phyloP scores from a whole-genome alignment of 1,140 invertebrate species.

The Hydropsyche tenuis region DNA sequence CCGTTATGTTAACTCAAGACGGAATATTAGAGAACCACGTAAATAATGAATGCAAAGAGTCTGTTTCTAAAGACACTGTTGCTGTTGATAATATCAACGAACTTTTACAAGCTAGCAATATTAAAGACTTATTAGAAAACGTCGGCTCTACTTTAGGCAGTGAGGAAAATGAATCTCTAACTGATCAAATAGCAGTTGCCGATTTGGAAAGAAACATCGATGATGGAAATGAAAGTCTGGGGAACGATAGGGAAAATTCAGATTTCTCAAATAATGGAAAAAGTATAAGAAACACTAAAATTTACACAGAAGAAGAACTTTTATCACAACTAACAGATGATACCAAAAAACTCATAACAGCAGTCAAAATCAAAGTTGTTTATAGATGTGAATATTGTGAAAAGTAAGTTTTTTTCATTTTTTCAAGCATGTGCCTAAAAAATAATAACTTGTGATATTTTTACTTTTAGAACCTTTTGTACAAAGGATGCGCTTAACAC shows the following conservation, averaged over 20 bases:
- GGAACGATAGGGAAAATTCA: neutral
- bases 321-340: conserved; percentile 51
- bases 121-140: conserved; percentile 21
- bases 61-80: neutral
- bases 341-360: conserved; percentile 52
- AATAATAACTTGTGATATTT: conserved; percentile 1
- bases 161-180: neutral
- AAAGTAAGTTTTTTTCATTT: conserved; percentile 53
- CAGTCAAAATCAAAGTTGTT: conserved; percentile 58
- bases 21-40: conserved; percentile 27
- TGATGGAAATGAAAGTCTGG: neutral
- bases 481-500: conserved; percentile 57
- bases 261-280: neutral
- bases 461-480: conserved; percentile 57
- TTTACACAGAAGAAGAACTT: conserved; percentile 43
- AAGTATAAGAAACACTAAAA: neutral
- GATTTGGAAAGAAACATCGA: conserved; percentile 9
- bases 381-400: conserved; percentile 64
- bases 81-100: neutral
- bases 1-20: conserved; percentile 25
- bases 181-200: neutral
- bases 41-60: neutral
- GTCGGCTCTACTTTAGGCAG: neutral
- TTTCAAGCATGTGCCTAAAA: conserved; percentile 1
- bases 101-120: neutral